phyloP scores from a whole-genome alignment of 2,113 vertebrate genomes.

The Miniopterus natalensis region DNA sequence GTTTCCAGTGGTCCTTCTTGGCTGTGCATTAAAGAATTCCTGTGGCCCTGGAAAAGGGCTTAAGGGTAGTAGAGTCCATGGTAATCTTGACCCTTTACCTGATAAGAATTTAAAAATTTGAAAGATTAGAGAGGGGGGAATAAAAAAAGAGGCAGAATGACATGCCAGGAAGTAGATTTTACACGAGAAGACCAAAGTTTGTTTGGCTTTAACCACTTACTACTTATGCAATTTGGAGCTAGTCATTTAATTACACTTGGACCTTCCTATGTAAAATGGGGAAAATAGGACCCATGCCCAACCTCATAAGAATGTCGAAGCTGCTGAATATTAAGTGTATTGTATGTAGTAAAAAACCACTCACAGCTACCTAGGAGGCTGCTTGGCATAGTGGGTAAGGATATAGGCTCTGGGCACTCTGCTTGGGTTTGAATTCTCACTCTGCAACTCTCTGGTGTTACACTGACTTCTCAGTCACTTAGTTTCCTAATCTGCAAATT shows the following conservation, averaged over 20 bases:
- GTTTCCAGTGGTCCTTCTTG: neutral
- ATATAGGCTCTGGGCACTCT: neutral
- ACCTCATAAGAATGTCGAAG: neutral
- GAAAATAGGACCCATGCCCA: neutral
- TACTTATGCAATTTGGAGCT: neutral
- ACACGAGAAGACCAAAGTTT: neutral
- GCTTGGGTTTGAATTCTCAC: neutral
- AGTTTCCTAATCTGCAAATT: neutral
- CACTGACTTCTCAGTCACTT: neutral
- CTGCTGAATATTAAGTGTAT: neutral
- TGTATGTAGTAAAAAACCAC: neutral
- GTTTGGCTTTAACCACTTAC: neutral
- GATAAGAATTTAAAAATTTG: neutral
- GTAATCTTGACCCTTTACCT: neutral
- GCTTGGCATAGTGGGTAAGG: neutral
- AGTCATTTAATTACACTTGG: neutral
- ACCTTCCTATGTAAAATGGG: neutral
- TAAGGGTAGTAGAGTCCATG: neutral
- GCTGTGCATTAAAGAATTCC: neutral
- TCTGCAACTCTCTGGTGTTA: neutral
- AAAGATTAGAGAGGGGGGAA: neutral
- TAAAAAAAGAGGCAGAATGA: neutral
- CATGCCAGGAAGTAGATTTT: neutral
- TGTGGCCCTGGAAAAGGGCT: neutral
- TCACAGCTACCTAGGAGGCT: neutral